A percentile compares a stretch with the other conserved stretches of the same genome.
phyloP scores from a whole-genome alignment of 2,888 invertebrate genomes.

The Limnephilus marmoratus region DNA sequence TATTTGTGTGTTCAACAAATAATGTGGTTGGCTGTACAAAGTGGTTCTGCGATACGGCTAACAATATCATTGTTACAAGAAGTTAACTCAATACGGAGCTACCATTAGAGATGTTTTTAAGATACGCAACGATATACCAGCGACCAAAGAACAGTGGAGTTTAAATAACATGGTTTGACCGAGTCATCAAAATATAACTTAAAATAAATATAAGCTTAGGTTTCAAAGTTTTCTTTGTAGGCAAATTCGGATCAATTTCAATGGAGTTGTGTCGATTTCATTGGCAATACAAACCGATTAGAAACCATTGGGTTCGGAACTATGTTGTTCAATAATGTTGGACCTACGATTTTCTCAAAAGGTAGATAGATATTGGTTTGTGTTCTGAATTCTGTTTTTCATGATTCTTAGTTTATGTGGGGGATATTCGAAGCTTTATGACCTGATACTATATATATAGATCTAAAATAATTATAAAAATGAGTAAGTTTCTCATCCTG shows the following conservation, averaged over 20 bases:
- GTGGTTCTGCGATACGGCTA: neutral
- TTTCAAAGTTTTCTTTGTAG: neutral
- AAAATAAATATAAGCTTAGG: neutral
- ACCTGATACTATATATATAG: too few species aligned
- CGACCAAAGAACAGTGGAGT: neutral
- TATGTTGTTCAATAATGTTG: too few species aligned
- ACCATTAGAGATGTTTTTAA: neutral
- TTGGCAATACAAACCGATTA: too few species aligned
- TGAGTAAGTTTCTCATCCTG: too few species aligned
- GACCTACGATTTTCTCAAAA: too few species aligned
- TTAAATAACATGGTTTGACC: neutral
- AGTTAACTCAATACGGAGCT: neutral
- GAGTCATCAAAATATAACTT: neutral
- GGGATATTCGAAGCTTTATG: too few species aligned
- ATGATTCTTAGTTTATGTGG: too few species aligned
- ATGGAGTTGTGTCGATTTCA: too few species aligned
- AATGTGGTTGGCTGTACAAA: neutral
- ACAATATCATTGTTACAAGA: neutral
- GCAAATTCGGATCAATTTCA: neutral
- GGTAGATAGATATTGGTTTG: too few species aligned
- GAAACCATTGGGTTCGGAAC: too few species aligned
- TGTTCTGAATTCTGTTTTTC: too few species aligned
- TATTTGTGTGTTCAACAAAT: neutral
- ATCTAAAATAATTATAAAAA: too few species aligned
- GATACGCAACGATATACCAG: neutral